phyloP scores from a whole-genome alignment of 2,797 vertebrate species.

The Limosa lapponica region DNA sequence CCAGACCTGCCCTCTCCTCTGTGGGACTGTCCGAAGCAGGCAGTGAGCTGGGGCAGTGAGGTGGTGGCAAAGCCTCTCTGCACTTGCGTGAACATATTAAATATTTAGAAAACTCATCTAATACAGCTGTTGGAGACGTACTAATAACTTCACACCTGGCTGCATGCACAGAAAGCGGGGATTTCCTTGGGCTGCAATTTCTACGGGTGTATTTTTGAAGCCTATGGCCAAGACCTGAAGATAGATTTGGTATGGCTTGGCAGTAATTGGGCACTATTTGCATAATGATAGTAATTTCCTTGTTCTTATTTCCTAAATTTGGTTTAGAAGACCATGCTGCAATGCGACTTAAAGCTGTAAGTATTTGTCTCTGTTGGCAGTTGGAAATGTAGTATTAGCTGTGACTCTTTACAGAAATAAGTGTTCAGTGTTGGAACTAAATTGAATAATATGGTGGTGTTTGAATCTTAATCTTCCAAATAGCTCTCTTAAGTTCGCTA shows the following conservation, averaged over 20 bases:
- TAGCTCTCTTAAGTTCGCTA: slow-evolving; percentile 9
- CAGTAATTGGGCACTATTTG: background rate
- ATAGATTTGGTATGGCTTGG: background rate
- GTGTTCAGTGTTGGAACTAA: slow-evolving; percentile 23
- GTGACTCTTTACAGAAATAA: slow-evolving; percentile 34
- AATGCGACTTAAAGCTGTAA: slow-evolving; percentile 22
- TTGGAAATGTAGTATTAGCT: background rate
- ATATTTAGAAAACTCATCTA: background rate
- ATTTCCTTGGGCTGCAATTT: background rate
- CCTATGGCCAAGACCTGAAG: background rate
- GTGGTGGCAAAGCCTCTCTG: background rate
- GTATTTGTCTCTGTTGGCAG: slow-evolving; percentile 20
- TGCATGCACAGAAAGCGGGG: background rate
- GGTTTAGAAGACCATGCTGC: background rate
- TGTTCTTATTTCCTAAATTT: slow-evolving; percentile 1
- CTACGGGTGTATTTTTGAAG: background rate
- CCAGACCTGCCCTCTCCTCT: background rate
- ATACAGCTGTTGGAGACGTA: background rate
- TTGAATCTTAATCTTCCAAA: slow-evolving; percentile 55
- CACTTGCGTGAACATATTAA: background rate
- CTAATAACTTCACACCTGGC: background rate
- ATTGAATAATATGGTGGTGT: slow-evolving; percentile 62
- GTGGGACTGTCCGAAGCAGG: too few species aligned
- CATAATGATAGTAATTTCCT: slow-evolving; percentile 38
- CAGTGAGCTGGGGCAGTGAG: background rate